Conservation (phyloP, 2,113 vertebrate genomes). For the Pagrus major region DNA sequence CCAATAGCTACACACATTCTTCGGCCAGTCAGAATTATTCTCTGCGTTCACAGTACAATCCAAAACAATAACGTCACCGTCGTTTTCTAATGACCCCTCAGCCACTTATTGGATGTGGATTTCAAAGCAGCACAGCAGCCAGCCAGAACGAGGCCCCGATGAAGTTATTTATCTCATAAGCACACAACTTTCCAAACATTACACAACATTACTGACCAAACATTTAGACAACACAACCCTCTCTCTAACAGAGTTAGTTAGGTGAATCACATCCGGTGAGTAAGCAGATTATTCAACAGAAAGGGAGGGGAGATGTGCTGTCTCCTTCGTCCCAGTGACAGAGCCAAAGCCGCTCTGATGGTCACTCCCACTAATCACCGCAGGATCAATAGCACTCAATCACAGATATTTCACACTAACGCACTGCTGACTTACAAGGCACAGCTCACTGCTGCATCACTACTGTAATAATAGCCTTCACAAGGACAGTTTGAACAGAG, state of each 20-base stretch:
- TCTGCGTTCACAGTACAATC: background rate
- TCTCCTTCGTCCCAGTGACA: conserved; percentile 42
- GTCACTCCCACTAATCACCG: conserved; percentile 54
- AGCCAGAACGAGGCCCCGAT: conserved; percentile 27
- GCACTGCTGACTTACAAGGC: conserved; percentile 3
- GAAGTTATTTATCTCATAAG: conserved; percentile 70
- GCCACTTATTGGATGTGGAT: conserved; percentile 16
- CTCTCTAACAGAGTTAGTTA: conserved; percentile 63
- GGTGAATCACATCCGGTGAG: conserved; percentile 83
- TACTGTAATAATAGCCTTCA: background rate
- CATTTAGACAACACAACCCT: conserved; percentile 75
- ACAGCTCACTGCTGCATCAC: conserved; percentile 8
- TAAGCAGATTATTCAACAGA: conserved; percentile 76
- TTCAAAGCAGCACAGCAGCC: conserved; percentile 45
- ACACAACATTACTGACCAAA: conserved; percentile 74
- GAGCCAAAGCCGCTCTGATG: conserved; percentile 45
- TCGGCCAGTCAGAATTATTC: background rate
- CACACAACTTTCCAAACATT: conserved; percentile 73
- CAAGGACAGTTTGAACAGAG: background rate
- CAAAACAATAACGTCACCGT: background rate
- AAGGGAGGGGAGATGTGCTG: conserved; percentile 36
- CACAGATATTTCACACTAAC: conserved; percentile 38
- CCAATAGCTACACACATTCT: background rate
- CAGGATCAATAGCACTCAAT: conserved; percentile 47
- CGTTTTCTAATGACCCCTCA: conserved; percentile 9